Base-by-base conservation (phyloP, 1,140 invertebrate species). In the Atopsyche davidsoni region DNA sequence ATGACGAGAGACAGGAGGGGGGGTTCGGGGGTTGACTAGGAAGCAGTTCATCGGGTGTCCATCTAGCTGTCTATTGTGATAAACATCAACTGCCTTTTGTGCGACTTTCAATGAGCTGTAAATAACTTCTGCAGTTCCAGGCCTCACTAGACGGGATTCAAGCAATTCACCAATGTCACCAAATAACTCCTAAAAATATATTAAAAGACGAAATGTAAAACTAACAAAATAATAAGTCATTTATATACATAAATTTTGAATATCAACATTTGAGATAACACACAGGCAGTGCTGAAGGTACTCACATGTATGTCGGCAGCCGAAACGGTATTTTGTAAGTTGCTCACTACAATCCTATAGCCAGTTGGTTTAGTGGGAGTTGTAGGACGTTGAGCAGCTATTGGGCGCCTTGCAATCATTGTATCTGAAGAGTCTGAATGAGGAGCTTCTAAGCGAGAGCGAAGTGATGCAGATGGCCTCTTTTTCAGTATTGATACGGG, bases 21-120 rank as follows among this genome's bases (percentile, higher is more conserved):
- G 75, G 18, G 79, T 76, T 60, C 81, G 68, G 36, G 81, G 79
- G 73, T 84, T 85, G n/a, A 86, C 83, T 25, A 87, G 66, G 17
- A 85, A 72, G 67, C 85, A 87, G 61, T 86, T 86, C 86, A 89
- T 89, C 2, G 86, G 85, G 63, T 85, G 82, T 1, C 87, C 87
- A 74, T 92, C 89, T 16, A 92, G 74, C 62, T 93, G 89, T 40
- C 92, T 73, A 65, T 93, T 92, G 64, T 96, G 89, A 70, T 95
- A 96, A 25, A 87, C 83, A 59, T 93, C 87, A 4, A 93, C 87
- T 19, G 92, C 92, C 66, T 83, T 84, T 48, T 87, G 79, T 32
- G 92, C 92, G 73, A 94, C 88, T 54, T 88, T 83, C 43, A 86
- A 68, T 25, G 80, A 83, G 59, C 87, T 83, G 64, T 92, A 96